Percentiles rank a stretch among this genome's conserved stretches.
Evolutionary conservation across 2,113 vertebrate species (phyloP).

Genomic region (Neopipo cinnamomea): DNA sequence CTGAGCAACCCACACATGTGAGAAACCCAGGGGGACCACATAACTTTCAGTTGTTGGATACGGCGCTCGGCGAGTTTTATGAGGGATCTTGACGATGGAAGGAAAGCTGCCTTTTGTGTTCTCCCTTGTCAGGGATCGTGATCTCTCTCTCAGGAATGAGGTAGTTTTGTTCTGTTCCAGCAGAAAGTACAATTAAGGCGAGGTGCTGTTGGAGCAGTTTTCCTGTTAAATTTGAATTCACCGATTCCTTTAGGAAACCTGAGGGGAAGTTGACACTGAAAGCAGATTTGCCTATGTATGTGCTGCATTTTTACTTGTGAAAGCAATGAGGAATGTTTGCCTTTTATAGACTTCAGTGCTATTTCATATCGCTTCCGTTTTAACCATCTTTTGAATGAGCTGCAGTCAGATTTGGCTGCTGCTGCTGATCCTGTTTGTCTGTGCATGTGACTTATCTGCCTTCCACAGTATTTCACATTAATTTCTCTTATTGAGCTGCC

Average conservation of each 20-base stretch:
- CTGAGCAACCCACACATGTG: constrained; percentile 23
- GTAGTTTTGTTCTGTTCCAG: not conserved
- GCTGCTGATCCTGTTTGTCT: not conserved
- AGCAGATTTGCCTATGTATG: not conserved
- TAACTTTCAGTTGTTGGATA: constrained; percentile 32
- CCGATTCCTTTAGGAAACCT: not conserved
- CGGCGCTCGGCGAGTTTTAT: not conserved
- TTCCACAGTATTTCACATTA: not conserved
- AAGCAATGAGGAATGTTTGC: not conserved
- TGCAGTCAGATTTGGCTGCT: not conserved
- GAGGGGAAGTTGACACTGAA: constrained; percentile 4
- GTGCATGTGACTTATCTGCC: not conserved
- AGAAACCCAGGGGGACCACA: constrained; percentile 7
- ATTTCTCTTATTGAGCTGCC: not conserved
- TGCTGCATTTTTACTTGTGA: not conserved
- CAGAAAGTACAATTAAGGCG: constrained; percentile 6
- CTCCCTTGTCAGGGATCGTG: not conserved
- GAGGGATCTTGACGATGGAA: not conserved
- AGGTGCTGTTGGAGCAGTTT: constrained; percentile 12
- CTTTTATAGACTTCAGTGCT: not conserved
- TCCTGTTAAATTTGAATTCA: not conserved
- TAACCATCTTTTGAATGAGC: not conserved
- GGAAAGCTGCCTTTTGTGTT: constrained; percentile 9
- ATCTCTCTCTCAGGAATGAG: constrained; percentile 26
- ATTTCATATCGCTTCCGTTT: not conserved